These are phyloP conservation scores for Anastrepha ludens DNA, from an alignment of 1,140 invertebrate species.

Conservation along the genomic window DNA sequence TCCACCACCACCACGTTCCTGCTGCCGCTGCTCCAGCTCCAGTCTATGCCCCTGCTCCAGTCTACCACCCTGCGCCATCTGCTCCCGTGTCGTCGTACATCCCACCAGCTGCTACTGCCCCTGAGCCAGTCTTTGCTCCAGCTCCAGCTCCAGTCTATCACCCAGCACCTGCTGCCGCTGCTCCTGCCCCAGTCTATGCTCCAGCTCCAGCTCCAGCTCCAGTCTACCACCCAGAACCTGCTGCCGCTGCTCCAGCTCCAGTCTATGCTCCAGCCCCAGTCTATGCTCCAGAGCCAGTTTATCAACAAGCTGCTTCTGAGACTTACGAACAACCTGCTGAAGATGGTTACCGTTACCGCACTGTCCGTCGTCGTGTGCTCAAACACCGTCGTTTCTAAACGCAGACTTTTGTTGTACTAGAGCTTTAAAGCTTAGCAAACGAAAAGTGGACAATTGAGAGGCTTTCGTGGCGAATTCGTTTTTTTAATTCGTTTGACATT, in stretches of 20 bases:
- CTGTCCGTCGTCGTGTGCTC: constrained; percentile 60
- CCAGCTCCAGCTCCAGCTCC: constrained; percentile 26
- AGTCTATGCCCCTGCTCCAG: constrained; percentile 53
- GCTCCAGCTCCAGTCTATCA: constrained; percentile 57
- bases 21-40: neutral
- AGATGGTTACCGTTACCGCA: constrained; percentile 66
- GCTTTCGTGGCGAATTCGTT: too few species aligned
- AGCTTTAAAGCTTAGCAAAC: too few species aligned
- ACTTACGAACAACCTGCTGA: constrained; percentile 58
- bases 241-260: neutral
- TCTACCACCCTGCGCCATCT: constrained; percentile 53
- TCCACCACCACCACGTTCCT: constrained; percentile 15
- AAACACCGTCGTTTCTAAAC: constrained; percentile 58
- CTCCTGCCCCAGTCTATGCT: neutral
- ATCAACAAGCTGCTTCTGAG: constrained; percentile 10
- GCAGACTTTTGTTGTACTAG: too few species aligned
- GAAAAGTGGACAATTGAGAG: too few species aligned
- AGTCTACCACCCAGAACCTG: constrained; percentile 57
- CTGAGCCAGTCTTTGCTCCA: constrained; percentile 7
- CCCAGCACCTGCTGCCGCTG: constrained; percentile 1
- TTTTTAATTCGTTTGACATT: too few species aligned
- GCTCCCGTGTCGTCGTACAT: constrained; percentile 24
- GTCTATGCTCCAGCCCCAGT: constrained; percentile 25
- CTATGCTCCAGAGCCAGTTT: neutral
- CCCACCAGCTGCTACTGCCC: constrained; percentile 15